phyloP scores from a whole-genome alignment of 2,113 vertebrate species.

The Myotis brandtii region DNA sequence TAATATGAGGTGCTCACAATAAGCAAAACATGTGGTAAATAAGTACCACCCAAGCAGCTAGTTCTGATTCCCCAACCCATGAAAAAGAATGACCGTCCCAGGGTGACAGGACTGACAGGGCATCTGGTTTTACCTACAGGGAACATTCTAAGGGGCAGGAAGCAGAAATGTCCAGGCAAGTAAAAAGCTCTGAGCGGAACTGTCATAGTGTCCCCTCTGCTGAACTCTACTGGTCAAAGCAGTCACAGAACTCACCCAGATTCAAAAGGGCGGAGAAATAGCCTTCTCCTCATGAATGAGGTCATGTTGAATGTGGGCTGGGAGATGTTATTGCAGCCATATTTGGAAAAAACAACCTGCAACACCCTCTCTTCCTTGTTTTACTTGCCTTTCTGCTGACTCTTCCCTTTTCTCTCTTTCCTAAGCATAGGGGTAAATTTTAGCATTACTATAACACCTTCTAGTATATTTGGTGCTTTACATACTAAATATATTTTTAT shows the following conservation, averaged over 20 bases:
- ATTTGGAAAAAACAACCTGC: neutral
- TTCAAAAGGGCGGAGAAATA: neutral
- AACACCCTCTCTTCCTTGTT: neutral
- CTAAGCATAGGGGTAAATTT: neutral
- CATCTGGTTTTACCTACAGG: neutral
- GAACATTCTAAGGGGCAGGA: neutral
- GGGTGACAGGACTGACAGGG: neutral
- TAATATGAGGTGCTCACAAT: neutral
- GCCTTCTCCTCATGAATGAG: neutral
- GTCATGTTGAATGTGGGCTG: neutral
- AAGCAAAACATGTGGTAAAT: neutral
- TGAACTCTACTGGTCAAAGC: neutral
- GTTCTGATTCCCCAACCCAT: neutral
- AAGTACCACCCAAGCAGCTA: neutral
- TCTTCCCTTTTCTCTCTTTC: neutral
- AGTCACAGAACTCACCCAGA: neutral
- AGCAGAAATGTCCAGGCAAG: neutral
- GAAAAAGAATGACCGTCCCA: neutral
- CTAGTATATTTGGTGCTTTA: neutral
- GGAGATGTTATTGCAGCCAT: neutral
- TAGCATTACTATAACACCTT: neutral
- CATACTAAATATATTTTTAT: neutral
- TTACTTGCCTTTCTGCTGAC: too few species aligned
- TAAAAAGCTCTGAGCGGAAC: neutral
- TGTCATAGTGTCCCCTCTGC: neutral